These are phyloP conservation scores for Drosophila jambulina DNA, from an alignment of 1,140 invertebrate species.

Conservation along the genomic window DNA sequence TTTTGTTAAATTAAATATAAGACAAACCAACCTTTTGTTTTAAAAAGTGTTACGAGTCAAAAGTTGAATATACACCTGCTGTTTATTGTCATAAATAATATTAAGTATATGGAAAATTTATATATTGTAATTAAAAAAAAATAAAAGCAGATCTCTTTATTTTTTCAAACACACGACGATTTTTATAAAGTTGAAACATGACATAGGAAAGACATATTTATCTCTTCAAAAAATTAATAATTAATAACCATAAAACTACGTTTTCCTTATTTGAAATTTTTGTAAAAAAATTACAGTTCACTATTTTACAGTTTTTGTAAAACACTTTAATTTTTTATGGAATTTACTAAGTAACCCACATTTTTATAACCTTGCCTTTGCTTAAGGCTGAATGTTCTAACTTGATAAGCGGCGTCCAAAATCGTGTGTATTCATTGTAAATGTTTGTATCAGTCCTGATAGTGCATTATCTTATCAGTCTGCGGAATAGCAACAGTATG, in stretches of 20 bases:
- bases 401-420: not conserved
- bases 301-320: not conserved
- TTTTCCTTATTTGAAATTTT: too few species aligned
- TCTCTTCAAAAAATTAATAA: too few species aligned
- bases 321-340: not conserved
- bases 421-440: constrained; percentile 12
- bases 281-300: too few species aligned
- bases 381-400: not conserved
- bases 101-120: not conserved
- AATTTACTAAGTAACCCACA: too few species aligned
- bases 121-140: not conserved
- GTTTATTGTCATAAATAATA: not conserved
- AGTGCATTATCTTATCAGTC: constrained; percentile 16
- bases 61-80: not conserved
- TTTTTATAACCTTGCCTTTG: not conserved
- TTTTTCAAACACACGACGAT: too few species aligned
- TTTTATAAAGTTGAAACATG: too few species aligned
- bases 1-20: constrained; percentile 13
- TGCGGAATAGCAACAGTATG: not conserved
- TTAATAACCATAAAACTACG: too few species aligned
- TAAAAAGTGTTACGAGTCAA: not conserved
- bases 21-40: constrained; percentile 4
- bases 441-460: constrained; percentile 5
- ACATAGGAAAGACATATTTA: too few species aligned
- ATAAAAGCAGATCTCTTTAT: constrained; percentile 1